A percentile compares a stretch with the other conserved stretches of the same genome.
These are phyloP conservation scores for Lophius piscatorius DNA, from an alignment of 2,113 vertebrate genomes.

Conservation along the genomic window DNA sequence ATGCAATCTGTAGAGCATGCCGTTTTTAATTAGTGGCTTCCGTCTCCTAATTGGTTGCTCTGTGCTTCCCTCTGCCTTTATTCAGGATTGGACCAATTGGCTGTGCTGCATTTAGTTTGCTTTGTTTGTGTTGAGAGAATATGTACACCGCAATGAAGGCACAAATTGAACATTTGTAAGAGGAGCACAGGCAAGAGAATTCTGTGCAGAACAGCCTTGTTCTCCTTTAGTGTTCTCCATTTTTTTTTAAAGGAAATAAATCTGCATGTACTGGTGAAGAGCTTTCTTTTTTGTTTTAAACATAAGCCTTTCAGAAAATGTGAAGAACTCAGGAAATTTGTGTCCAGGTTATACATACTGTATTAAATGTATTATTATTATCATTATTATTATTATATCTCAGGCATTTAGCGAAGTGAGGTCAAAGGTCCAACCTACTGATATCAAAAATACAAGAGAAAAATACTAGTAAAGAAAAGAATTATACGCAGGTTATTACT, in stretches of 20 bases:
- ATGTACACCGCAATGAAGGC: slow-evolving; percentile 74
- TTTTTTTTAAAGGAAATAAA: slow-evolving; percentile 13
- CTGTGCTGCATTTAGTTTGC: slow-evolving; percentile 69
- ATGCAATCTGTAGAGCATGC: slow-evolving; percentile 79
- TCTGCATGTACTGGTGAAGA: neutral
- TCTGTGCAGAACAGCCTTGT: slow-evolving; percentile 30
- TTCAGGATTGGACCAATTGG: slow-evolving; percentile 69
- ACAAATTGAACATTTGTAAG: slow-evolving; percentile 55
- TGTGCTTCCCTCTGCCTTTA: slow-evolving; percentile 55
- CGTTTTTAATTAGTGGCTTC: slow-evolving; percentile 85
- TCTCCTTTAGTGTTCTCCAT: slow-evolving; percentile 30
- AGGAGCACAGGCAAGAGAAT: slow-evolving; percentile 21
- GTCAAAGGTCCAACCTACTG: slow-evolving; percentile 12
- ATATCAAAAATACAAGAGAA: neutral
- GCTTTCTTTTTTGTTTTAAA: slow-evolving; percentile 17
- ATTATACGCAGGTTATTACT: neutral
- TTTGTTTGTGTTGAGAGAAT: slow-evolving; percentile 79
- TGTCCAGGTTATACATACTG: too few relatives aligned
- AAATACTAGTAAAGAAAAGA: neutral
- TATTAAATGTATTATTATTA: too few relatives aligned
- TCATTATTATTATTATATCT: too few relatives aligned
- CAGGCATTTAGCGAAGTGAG: neutral
- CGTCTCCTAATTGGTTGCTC: slow-evolving; percentile 80
- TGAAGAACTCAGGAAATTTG: too few relatives aligned
- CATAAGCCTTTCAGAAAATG: too few relatives aligned